Percentiles rank a stretch among this genome's conserved stretches.
Conservation (phyloP, 1,140 invertebrate genomes). For the Panagrolaimus sp. region DNA sequence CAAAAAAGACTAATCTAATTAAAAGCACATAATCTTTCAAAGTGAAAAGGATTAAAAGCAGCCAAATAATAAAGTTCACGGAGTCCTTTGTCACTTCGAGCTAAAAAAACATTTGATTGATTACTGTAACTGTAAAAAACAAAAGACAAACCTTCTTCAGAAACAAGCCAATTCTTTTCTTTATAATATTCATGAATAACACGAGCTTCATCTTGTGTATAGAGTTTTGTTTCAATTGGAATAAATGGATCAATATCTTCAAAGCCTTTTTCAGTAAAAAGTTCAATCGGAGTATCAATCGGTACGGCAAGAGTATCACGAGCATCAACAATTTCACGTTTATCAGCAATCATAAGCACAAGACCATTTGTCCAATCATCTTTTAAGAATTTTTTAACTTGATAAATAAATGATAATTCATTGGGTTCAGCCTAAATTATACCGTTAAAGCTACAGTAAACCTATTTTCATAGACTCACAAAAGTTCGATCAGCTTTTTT, state of each 20-base stretch:
- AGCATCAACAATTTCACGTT: conserved; percentile 46
- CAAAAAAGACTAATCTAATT: conserved; percentile 31
- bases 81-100: conserved; percentile 42
- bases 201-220: conserved; percentile 42
- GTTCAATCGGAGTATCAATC: conserved; percentile 44
- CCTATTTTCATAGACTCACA: conserved; percentile 19
- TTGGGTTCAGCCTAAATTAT: conserved; percentile 38
- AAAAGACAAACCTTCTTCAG: conserved; percentile 36
- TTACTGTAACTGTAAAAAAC: neutral
- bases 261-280: conserved; percentile 54
- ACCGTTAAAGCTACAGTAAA: conserved; percentile 10
- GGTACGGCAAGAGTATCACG: conserved; percentile 42
- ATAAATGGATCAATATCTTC: conserved; percentile 55
- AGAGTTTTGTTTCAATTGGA: conserved; percentile 53
- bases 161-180: conserved; percentile 51
- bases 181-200: conserved; percentile 52
- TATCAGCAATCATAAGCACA: conserved; percentile 52
- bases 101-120: conserved; percentile 30
- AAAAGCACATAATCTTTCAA: conserved; percentile 55
- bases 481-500: conserved; percentile 49
- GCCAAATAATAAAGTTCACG: conserved; percentile 51
- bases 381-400: conserved; percentile 41
- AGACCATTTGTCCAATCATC: conserved; percentile 54
- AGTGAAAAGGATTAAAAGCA: conserved; percentile 54
- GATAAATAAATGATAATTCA: conserved; percentile 46